phyloP scores from a whole-genome alignment of 2,113 vertebrate species.

The Coreoperca whiteheadi region DNA sequence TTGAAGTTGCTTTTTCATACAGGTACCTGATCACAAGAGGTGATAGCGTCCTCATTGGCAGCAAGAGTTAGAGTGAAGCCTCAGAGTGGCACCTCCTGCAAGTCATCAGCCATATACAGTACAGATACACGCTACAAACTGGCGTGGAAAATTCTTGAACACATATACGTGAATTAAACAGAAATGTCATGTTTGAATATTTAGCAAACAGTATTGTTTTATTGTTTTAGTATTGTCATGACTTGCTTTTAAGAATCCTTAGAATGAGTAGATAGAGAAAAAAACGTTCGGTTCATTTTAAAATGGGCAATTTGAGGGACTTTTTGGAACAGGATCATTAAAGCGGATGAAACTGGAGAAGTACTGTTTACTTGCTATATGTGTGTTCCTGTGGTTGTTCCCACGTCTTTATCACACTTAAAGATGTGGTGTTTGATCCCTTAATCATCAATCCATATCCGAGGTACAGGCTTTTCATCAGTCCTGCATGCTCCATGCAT shows the following conservation, averaged over 20 bases:
- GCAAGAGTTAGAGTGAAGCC: no score
- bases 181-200: no score
- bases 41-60: background rate
- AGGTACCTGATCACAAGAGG: no score
- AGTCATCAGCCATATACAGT: no score
- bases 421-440: conserved; percentile 4
- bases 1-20: no score
- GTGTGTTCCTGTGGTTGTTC: background rate
- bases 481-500: background rate
- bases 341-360: background rate
- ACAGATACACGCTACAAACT: no score
- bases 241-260: background rate
- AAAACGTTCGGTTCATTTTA: no score
- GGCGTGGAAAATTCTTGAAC: no score
- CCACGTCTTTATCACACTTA: background rate
- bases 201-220: background rate
- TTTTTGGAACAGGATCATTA: background rate
- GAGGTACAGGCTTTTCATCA: conserved; percentile 17
- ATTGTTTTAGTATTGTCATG: no score
- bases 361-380: background rate
- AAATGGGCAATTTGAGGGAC: background rate
- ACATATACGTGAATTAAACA: no score
- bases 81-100: no score
- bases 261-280: background rate
- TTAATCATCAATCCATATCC: conserved; percentile 20